Conservation (phyloP, 2,797 vertebrate genomes). For the Sebastes alutus region DNA sequence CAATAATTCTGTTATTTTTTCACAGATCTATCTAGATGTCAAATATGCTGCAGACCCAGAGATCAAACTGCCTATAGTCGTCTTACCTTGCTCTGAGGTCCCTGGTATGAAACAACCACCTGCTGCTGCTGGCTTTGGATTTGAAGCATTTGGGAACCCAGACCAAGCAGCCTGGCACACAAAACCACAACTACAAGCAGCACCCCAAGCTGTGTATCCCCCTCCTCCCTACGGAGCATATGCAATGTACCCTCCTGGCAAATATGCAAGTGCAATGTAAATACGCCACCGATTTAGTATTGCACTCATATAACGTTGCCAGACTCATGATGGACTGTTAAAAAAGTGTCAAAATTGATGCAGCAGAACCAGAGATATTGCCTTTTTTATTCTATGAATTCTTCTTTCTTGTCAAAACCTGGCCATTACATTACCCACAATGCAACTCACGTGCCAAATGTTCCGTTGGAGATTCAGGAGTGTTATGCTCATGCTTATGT, state of each 20-base stretch:
- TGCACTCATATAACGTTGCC: not conserved
- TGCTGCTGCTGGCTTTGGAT: conserved; percentile 10
- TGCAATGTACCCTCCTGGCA: conserved; percentile 7
- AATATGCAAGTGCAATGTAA: not conserved
- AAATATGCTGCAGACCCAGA: conserved; percentile 69
- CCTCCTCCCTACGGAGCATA: conserved; percentile 58
- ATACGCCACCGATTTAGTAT: not conserved
- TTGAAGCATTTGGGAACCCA: conserved; percentile 16
- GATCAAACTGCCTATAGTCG: conserved; percentile 76
- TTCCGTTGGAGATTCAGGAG: not conserved
- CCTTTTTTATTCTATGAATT: not conserved
- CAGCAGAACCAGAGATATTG: not conserved
- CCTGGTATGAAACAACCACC: not conserved
- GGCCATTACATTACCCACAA: fast-evolving
- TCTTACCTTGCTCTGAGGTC: conserved; percentile 51
- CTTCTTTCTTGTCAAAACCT: not conserved
- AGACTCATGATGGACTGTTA: not conserved
- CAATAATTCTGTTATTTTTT: not conserved
- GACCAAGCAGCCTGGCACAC: conserved; percentile 4
- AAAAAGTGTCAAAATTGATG: not conserved
- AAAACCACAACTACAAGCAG: not conserved
- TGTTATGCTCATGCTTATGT: not conserved
- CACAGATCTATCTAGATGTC: conserved; percentile 73
- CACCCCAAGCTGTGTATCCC: not conserved
- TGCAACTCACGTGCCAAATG: not conserved